Conservation (phyloP, 2,113 vertebrate genomes). For the Thinocorus orbignyianus region DNA sequence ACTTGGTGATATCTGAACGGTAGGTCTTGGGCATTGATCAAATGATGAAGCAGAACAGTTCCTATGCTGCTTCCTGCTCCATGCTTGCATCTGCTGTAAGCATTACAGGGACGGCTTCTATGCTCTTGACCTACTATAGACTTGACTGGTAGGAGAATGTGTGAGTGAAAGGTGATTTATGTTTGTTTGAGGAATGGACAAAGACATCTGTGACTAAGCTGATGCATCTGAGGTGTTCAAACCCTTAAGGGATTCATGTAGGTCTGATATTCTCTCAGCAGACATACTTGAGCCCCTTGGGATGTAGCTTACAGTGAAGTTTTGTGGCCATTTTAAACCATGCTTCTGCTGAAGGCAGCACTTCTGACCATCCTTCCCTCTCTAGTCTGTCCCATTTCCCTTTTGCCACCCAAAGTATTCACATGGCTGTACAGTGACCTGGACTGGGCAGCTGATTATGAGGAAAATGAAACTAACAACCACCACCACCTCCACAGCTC, state of each 20-base stretch:
- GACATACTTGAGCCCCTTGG: neutral
- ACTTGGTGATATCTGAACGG: neutral
- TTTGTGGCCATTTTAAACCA: neutral
- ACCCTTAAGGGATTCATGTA: neutral
- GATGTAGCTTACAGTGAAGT: neutral
- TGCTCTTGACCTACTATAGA: neutral
- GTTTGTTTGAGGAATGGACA: fast-evolving
- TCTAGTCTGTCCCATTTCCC: neutral
- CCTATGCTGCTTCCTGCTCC: neutral
- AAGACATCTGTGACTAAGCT: neutral
- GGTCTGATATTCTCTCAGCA: neutral
- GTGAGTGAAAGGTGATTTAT: neutral
- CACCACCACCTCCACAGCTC: neutral
- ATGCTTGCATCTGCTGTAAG: neutral
- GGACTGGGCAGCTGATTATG: neutral
- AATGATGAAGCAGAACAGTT: neutral
- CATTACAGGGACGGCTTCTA: neutral
- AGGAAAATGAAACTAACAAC: neutral
- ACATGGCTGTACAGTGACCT: neutral
- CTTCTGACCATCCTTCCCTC: neutral
- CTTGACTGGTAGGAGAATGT: neutral
- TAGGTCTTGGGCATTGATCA: neutral
- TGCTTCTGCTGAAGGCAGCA: neutral
- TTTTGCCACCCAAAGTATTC: neutral
- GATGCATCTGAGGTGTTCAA: neutral